Evolutionary conservation across 2,888 invertebrate species (phyloP).

Genomic region (Entomobrya multifasciata): DNA sequence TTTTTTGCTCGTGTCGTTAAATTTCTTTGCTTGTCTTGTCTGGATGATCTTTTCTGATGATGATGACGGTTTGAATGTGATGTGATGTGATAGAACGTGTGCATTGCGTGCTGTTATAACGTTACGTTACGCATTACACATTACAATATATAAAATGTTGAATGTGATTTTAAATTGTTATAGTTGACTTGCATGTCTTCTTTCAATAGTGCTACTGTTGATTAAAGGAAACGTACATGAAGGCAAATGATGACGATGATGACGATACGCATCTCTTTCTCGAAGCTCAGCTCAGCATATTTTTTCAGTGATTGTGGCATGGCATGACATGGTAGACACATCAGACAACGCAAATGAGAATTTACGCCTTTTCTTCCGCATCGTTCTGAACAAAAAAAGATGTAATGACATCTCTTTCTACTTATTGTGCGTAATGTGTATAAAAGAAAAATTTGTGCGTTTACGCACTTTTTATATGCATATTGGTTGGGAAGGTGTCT

Average conservation of each 20-base stretch:
- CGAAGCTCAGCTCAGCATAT: too few relatives aligned
- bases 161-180: neutral
- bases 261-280: constrained; percentile 1
- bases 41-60: too few relatives aligned
- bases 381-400: neutral
- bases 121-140: too few relatives aligned
- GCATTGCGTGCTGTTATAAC: too few relatives aligned
- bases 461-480: neutral
- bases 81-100: too few relatives aligned
- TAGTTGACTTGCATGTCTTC: neutral
- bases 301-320: neutral
- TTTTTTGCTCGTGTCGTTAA: too few relatives aligned
- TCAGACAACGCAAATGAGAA: too few relatives aligned
- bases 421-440: neutral
- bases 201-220: neutral
- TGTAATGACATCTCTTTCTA: constrained; percentile 2
- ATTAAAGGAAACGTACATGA: neutral
- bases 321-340: neutral
- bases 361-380: constrained; percentile 12
- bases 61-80: too few relatives aligned
- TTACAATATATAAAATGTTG: too few relatives aligned
- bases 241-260: neutral
- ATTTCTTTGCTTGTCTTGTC: too few relatives aligned
- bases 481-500: neutral
- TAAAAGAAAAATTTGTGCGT: constrained; percentile 1